A percentile compares a stretch with the other conserved stretches of the same genome.
These are phyloP conservation scores for Pseudococcus jackbeardsleyi DNA, from an alignment of 2,888 invertebrate species.

Conservation along the genomic window DNA sequence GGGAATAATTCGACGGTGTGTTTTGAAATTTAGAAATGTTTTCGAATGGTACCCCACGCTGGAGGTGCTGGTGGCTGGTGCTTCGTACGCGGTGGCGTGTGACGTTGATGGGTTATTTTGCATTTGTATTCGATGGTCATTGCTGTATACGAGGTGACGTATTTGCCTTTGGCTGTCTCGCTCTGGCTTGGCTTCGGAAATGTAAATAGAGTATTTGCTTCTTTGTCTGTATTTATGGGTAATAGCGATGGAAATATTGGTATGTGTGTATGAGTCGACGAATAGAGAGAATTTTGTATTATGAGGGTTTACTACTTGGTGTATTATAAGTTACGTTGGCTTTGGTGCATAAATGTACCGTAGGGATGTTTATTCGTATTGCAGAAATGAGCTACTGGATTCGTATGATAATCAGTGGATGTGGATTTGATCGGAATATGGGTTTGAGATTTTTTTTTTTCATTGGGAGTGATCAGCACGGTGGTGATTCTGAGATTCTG, in stretches of 20 bases:
- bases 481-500: no score
- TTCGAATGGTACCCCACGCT: background rate
- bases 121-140: constrained; percentile 27
- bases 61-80: background rate
- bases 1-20: constrained; percentile 24
- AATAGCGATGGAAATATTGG: background rate
- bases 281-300: background rate
- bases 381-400: background rate
- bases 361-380: background rate
- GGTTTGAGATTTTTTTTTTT: no score
- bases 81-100: background rate
- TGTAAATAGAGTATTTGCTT: background rate
- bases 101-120: constrained; percentile 44
- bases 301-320: background rate
- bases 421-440: background rate
- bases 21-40: constrained; percentile 37
- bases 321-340: background rate
- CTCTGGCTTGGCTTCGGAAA: background rate
- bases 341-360: background rate
- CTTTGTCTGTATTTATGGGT: background rate
- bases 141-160: constrained; percentile 1
- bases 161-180: background rate
- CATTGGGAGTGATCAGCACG: no score
- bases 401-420: background rate
- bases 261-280: background rate